Percentiles rank a stretch among this genome's conserved stretches.
phyloP scores from a whole-genome alignment of 2,888 invertebrate genomes.

The Dinocampus coccinellae region DNA sequence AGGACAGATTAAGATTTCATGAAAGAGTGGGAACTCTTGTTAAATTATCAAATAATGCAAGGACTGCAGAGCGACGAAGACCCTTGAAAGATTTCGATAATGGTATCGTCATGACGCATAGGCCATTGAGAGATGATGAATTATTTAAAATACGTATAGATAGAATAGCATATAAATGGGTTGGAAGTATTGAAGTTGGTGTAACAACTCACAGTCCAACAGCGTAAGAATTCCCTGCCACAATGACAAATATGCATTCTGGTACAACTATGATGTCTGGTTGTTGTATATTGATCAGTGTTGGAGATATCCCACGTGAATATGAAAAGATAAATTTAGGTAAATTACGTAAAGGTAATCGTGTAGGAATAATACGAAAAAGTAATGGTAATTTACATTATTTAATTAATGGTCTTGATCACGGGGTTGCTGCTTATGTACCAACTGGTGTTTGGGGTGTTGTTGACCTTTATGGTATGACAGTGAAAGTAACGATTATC shows the following conservation, averaged over 20 bases:
- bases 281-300: constrained; percentile 95
- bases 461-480: constrained; percentile 95
- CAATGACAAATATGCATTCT: constrained; percentile 95
- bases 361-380: constrained; percentile 92
- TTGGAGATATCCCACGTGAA: constrained; percentile 92
- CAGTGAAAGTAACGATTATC: constrained; percentile 89
- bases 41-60: constrained; percentile 84
- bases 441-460: constrained; percentile 91
- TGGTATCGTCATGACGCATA: constrained; percentile 94
- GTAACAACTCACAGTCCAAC: constrained; percentile 94
- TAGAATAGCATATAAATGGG: constrained; percentile 94
- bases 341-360: constrained; percentile 90
- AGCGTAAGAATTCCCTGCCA: constrained; percentile 91
- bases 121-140: constrained; percentile 88
- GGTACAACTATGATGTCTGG: constrained; percentile 97
- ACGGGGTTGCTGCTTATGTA: constrained; percentile 90
- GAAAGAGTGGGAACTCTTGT: constrained; percentile 90
- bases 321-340: constrained; percentile 95
- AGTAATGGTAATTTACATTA: constrained; percentile 89
- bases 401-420: constrained; percentile 92
- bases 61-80: constrained; percentile 88
- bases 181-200: constrained; percentile 93
- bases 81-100: constrained; percentile 96
- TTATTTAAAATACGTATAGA: constrained; percentile 95
- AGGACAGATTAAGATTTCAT: constrained; percentile 86